A percentile compares a stretch with the other conserved stretches of the same genome.
Evolutionary conservation across 2,888 invertebrate genomes (phyloP).

Genomic region (Callimorpha dominula): DNA sequence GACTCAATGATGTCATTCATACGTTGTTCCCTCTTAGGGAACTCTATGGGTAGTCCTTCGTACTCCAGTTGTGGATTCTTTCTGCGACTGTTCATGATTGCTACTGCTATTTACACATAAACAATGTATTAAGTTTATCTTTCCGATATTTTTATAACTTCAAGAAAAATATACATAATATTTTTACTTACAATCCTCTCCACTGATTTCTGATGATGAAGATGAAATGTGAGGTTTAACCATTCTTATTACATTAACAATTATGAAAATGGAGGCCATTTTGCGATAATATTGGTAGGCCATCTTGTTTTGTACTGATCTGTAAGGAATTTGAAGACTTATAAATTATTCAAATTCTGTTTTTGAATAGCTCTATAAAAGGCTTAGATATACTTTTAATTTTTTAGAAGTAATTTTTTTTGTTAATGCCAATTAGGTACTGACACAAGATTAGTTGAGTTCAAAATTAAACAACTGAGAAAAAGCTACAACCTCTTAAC

Average conservation of each 20-base stretch:
- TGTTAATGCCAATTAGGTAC: too few species aligned
- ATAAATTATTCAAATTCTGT: too few species aligned
- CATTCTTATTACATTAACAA: slow-evolving; percentile 24
- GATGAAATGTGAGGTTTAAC: slow-evolving; percentile 34
- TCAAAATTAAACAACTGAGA: too few species aligned
- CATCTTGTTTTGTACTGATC: slow-evolving; percentile 27
- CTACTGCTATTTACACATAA: not conserved
- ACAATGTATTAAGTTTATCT: not conserved
- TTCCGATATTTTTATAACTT: not conserved
- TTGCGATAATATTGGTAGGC: slow-evolving; percentile 8
- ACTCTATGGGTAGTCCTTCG: slow-evolving; percentile 69
- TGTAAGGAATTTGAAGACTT: not conserved
- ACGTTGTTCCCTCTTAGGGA: slow-evolving; percentile 32
- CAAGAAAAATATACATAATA: not conserved
- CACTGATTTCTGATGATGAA: slow-evolving; percentile 29
- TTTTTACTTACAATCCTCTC: slow-evolving; percentile 31
- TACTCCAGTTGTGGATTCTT: slow-evolving; percentile 48
- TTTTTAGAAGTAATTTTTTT: too few species aligned
- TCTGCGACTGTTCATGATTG: not conserved
- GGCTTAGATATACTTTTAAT: too few species aligned
- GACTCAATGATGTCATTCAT: not conserved
- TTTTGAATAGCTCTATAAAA: too few species aligned
- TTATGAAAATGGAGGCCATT: slow-evolving; percentile 22
- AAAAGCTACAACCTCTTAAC: too few species aligned
- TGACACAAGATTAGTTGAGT: too few species aligned